Conservation (phyloP, 2,113 vertebrate species). For the Leptobrachium leishanense region DNA sequence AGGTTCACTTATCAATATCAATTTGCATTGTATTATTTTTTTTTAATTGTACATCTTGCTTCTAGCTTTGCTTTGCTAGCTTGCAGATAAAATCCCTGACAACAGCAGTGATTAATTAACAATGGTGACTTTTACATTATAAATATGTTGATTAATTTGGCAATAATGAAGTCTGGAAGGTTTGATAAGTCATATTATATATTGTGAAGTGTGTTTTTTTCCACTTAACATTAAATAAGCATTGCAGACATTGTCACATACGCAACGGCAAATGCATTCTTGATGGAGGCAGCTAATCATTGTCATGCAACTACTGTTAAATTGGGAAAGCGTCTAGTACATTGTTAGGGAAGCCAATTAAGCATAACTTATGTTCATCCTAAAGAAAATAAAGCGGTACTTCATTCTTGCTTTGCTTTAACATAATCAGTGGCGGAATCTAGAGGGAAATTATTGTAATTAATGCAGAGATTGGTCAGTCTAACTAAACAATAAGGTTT, state of each 20-base stretch:
- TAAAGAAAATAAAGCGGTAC: background rate
- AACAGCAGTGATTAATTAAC: too few species aligned
- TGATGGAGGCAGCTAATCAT: conserved; percentile 17
- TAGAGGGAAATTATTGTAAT: background rate
- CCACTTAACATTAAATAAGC: conserved; percentile 14
- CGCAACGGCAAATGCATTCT: conserved; percentile 14
- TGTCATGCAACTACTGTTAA: conserved; percentile 5
- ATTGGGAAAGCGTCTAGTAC: background rate
- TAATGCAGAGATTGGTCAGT: too few species aligned
- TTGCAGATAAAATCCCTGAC: too few species aligned
- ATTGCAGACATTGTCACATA: conserved; percentile 19
- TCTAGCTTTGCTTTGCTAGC: too few species aligned
- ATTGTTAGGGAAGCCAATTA: conserved; percentile 18
- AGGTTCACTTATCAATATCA: too few species aligned
- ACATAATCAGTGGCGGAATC: background rate
- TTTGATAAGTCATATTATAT: conserved; percentile 1
- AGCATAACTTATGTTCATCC: background rate
- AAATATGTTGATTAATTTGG: background rate
- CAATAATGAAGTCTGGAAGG: background rate
- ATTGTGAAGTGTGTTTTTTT: conserved; percentile 15
- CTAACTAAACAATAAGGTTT: too few species aligned
- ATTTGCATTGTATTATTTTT: too few species aligned
- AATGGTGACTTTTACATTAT: too few species aligned
- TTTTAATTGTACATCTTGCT: too few species aligned
- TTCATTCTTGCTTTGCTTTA: background rate